Base-by-base conservation (phyloP, 2,888 invertebrate genomes). In the Anodontia alba region DNA sequence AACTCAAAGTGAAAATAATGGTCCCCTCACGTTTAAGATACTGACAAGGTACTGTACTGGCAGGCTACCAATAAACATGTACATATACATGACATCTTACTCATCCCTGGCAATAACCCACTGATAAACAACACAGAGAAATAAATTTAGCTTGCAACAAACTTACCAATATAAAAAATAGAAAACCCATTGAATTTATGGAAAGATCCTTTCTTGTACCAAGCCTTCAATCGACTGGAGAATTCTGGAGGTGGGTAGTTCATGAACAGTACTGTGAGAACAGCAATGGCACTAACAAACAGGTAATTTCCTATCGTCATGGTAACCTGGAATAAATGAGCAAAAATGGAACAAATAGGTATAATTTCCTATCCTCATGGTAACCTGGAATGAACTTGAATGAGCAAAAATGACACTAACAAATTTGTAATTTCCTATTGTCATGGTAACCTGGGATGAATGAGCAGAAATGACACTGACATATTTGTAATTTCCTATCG, bases 151-250 rank as follows among this genome's bases (percentile, higher is more conserved):
- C n/a, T n/a, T n/a, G n/a, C n/a, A n/a, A n/a, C n/a, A n/a, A n/a
- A n/a, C 70, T 77, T 83, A 93, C 93, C 93, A 72, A 86, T 91
- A 73, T 92, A 93, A 71, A 93, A 93, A 54, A 93, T 90, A 2
- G 90, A 74, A 70, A 87, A 81, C 17, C 81, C 83, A 23, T 86
- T 76, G 73, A 86, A 90, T 23, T 81, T 73, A 33, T 87, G 80
- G 57, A 74, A 87, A 42, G 71, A 74, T 12, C 91, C 91, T 71
- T 74, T 83, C n/a, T 85, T 79, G 57, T 79, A 75, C 91, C 91
- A 91, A 51, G 51, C 29, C 46, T 68, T 67, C 26, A 90, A 73
- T 23, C 73, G 73, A 0, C 71, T 5, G 20, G 90, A 89, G 12
- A 90, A 70, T 5, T 82, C 76, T 43, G 91, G 90, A 23, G 89